phyloP scores from a whole-genome alignment of 2,888 invertebrate genomes.

The Elysia crispata region DNA sequence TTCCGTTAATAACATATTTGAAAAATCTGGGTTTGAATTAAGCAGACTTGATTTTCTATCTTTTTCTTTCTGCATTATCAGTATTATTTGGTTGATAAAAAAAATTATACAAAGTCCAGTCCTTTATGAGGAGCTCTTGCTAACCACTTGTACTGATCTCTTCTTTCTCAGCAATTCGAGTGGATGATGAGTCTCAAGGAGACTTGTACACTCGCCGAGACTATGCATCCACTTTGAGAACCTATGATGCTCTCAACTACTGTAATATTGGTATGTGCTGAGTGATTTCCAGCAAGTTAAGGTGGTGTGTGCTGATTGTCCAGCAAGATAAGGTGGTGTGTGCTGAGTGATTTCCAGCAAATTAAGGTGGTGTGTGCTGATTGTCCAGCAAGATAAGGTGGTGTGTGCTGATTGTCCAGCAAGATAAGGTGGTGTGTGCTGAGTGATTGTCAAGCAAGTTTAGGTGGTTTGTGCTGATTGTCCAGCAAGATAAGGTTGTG shows the following conservation, averaged over 20 bases:
- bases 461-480: slow-evolving; percentile 80
- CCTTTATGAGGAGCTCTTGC: too few relatives aligned
- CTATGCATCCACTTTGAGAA: slow-evolving; percentile 95
- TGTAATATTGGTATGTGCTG: slow-evolving; percentile 86
- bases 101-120: too few relatives aligned
- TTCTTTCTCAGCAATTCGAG: slow-evolving; percentile 66
- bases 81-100: too few relatives aligned
- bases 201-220: slow-evolving; percentile 81
- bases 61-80: too few relatives aligned
- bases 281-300: background rate
- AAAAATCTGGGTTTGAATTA: too few relatives aligned
- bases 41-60: too few relatives aligned
- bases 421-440: background rate
- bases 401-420: slow-evolving; percentile 77
- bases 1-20: too few relatives aligned
- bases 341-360: background rate
- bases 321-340: slow-evolving; percentile 82
- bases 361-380: background rate
- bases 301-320: background rate
- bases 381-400: slow-evolving; percentile 75
- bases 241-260: slow-evolving; percentile 95
- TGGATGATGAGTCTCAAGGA: slow-evolving; percentile 78
- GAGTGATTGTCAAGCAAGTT: background rate
- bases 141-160: too few relatives aligned
- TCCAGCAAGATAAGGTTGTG: slow-evolving; percentile 82